Evolutionary conservation across 2,888 invertebrate species (phyloP), one percentile per base, ranked within the genome.

Genomic region (Ashinkailepas kermadecensis): DNA sequence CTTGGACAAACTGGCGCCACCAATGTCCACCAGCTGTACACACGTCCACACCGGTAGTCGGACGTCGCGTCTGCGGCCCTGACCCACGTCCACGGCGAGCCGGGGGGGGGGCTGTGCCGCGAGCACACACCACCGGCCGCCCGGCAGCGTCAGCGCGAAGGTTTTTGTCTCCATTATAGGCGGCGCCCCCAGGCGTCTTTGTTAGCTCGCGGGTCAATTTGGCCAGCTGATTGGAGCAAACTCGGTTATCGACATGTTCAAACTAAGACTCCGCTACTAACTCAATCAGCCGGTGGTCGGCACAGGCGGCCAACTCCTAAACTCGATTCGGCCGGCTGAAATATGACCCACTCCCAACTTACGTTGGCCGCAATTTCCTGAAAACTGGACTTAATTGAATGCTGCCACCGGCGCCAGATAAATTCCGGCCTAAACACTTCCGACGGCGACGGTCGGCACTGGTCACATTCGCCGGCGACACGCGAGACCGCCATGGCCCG

Each of bases 81-180:
- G 39, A 39, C 39, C 64, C n/a, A 64, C n/a, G n/a, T 15, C 64
- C n/a, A 10, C 64, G 64, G 9, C 64, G n/a, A 10, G 64, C n/a
- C 8, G 64, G 64, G n/a, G 64, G 64, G 64, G n/a, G 64, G 64
- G n/a, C 21, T 21, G 21, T 9, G 18, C 64, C 9, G 64, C 9
- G 64, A n/a, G 18, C 8, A 9, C n/a, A n/a, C 64, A n/a, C n/a
- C 39, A 39, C 39, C 39, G 39, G 39, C 39, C 39, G 39, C 39
- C 9, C 64, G 21, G n/a, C 64, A 21, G n/a, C 7, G n/a, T 21
- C n/a, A 4, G 23, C 67, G 67, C 2, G 23, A 12, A 67, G 70
- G 74, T 74, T 74, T 74, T 74, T 74, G 74, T 74, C 74, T 74
- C 74, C 54, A 74, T 74, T 74, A 74, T 74, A 18, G 74, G 56